Base-by-base conservation (phyloP, 2,888 invertebrate genomes). In the Melinaea menophilus region DNA sequence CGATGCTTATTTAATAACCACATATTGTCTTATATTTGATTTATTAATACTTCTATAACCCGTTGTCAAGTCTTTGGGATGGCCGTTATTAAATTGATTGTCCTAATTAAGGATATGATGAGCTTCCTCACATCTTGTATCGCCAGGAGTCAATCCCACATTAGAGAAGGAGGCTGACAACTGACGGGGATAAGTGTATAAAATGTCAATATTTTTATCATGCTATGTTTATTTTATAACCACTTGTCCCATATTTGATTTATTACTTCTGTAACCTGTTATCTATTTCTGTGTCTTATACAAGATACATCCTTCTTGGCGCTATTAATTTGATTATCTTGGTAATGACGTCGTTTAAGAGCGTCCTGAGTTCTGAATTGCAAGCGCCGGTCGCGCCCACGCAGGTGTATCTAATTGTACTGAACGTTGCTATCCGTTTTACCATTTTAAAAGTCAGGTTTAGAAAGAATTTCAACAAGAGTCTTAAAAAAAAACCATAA, bases 381-480 rank as follows among this genome's bases (percentile, higher is more conserved):
- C 51, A 51, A 51, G 51, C 51, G 51, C 51, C 51, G 51, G 51
- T 51, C n/a, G 51, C 51, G 31, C 51, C 51, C 31, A 51, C 51
- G 51, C 51, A 51, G 22, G 7, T 51, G 31, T 31, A 51, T 31
- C 31, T 51, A 51, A 51, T 51, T 51, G 51, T 22, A 51, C 51
- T 22, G 51, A 22, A 11, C 31, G 7, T 51, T 9, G 9, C 37
- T 5, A 7, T 41, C 41, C 7, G 51, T 51, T 31, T 51, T 9
- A 51, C n/a, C 13, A 48, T 48, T 48, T 48, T 48, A 7, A 13
- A 48, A 22, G 22, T 22, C 46, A 11, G 46, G 46, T 9, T 46
- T 4, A n/a, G 22, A 22, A 22, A 22, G 22, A 22, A 22, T 0
- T 22, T 22, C 22, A 22, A 22, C 22, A 22, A 22, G 22, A 22